Base-by-base conservation (phyloP, 2,797 vertebrate genomes). In the Tinamus major region DNA sequence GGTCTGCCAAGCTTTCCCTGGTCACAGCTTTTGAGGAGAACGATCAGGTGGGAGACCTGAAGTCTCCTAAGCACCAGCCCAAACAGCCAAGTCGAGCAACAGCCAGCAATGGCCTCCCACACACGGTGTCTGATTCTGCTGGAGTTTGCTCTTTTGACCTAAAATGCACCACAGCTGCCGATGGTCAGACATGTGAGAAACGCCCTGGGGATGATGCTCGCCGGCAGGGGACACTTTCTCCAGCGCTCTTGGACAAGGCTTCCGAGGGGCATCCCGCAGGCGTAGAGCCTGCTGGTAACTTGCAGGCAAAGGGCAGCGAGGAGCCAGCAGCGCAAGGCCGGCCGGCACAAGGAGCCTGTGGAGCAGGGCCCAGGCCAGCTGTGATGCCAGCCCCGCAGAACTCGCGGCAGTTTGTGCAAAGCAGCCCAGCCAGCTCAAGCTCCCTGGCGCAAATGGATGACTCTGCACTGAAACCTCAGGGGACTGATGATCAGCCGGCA, bases 1-100 rank as follows among this genome's bases (percentile, higher is more conserved):
- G 98, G 96, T 98, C 98, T 79, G 97, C 98, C 81, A 98, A 98
- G 49, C 97, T 98, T 96, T 98, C 98, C 85, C 97, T 98, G 96
- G 97, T 98, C 72, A 95, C 98, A 91, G 80, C 98, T 96, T 95
- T 98, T 79, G 95, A 96, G 59, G 98, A 95, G 85, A 97, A 98
- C 63, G 98, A 98, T 81, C 70, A 91, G 20, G 93, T 96, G 88
- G 97, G 97, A 94, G 98, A 97, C 75, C 97, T 96, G 64, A 98
- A 97, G 68, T 42, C 97, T 23, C 96, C 98, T 65, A 97, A 98
- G 85, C 97, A 97, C 90, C 98, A 94, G 94, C 87, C 95, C 42
- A 97, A 77, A 10, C 93, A 97, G 31, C 65, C 95, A 56, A 92
- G 97, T 39, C 90, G 93, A 24, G 97, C 97, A 80, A 95, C 96